Conservation (phyloP, 2,113 vertebrate species). For the Ifrita kowaldi region DNA sequence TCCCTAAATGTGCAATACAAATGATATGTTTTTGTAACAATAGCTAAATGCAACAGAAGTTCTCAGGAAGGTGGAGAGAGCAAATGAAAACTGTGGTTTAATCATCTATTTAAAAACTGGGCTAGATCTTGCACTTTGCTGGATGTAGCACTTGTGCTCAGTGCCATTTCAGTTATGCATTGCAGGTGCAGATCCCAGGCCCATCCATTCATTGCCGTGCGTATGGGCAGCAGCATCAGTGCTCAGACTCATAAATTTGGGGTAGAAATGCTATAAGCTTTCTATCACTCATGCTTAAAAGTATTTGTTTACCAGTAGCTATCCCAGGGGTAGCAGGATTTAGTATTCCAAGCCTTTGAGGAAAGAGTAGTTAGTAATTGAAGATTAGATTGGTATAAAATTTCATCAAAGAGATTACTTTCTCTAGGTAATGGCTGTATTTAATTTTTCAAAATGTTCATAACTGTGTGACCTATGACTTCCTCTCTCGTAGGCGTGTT, state of each 20-base stretch:
- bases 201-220: neutral
- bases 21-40: neutral
- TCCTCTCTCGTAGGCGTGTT: neutral
- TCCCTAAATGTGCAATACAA: neutral
- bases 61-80: neutral
- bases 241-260: neutral
- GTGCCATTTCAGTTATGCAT: neutral
- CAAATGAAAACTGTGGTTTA: neutral
- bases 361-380: neutral
- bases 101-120: accelerated
- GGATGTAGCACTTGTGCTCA: neutral
- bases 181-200: neutral
- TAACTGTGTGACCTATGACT: neutral
- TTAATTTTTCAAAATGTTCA: neutral
- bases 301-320: neutral
- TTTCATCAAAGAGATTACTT: neutral
- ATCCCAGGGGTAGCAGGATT: neutral
- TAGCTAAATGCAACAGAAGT: neutral
- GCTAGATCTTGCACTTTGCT: neutral
- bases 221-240: neutral
- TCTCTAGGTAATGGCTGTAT: neutral
- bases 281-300: neutral
- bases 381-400: neutral
- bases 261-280: neutral
- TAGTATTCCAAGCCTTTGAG: neutral